Conservation (phyloP, 2,113 vertebrate species). For the Perca schrenkii region DNA sequence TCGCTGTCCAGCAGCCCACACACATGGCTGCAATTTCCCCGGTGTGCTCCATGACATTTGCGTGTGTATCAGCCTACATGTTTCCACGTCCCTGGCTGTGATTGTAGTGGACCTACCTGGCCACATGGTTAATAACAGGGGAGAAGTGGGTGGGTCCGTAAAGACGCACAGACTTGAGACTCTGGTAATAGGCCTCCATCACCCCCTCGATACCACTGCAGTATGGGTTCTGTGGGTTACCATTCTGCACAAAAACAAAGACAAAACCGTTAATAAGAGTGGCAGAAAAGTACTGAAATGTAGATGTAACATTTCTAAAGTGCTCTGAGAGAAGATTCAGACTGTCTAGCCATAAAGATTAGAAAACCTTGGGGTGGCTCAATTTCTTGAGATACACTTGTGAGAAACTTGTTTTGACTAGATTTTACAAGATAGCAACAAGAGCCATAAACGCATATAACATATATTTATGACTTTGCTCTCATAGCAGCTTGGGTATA, state of each 20-base stretch:
- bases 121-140: slow-evolving; percentile 97
- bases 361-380: background rate
- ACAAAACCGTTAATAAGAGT: background rate
- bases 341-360: background rate
- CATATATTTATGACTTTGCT: background rate
- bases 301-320: background rate
- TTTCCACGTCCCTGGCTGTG: slow-evolving; percentile 13
- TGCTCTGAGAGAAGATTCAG: background rate
- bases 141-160: slow-evolving; percentile 98
- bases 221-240: slow-evolving; percentile 96
- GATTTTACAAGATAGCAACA: background rate
- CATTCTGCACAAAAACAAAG: slow-evolving; percentile 86
- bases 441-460: background rate
- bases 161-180: slow-evolving; percentile 93
- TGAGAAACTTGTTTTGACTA: background rate
- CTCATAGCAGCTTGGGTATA: background rate
- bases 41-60: background rate
- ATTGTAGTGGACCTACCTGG: slow-evolving; percentile 85
- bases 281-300: background rate
- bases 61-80: background rate
- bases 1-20: background rate
- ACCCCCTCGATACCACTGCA: slow-evolving; percentile 96
- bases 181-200: slow-evolving; percentile 96
- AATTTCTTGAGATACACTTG: background rate
- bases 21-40: background rate